Evolutionary conservation across 64 coral and sea anemone species (phyloP), one percentile per base, ranked within the genome.

Genomic region (Cladopsammia gracilis): DNA sequence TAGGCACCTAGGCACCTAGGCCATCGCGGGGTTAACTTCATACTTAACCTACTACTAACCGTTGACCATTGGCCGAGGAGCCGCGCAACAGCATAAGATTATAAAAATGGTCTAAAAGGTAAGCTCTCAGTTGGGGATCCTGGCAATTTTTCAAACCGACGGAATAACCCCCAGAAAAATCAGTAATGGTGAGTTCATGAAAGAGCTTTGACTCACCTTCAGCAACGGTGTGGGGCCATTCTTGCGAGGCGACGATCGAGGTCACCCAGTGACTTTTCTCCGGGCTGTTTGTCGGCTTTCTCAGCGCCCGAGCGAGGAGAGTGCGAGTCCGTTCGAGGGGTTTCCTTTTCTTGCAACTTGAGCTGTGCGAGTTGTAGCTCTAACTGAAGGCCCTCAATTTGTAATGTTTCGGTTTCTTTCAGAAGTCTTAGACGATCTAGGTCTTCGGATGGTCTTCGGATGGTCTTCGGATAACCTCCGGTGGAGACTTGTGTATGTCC

Each of bases 21-120:
- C n/a, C n/a, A n/a, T n/a, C n/a, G n/a, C n/a, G n/a, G n/a, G n/a
- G n/a, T n/a, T n/a, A n/a, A n/a, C n/a, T n/a, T n/a, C n/a, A n/a
- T n/a, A n/a, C n/a, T n/a, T n/a, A n/a, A n/a, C n/a, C n/a, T n/a
- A n/a, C n/a, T n/a, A n/a, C n/a, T n/a, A 22, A 88, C 86, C 71
- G 86, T 51, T 74, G 86, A 88, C 86, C 86, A 75, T 15, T 19
- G 60, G 62, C 77, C n/a, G n/a, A 89, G 20, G 54, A 62, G 13
- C 48, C 19, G 56, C 72, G 72, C 3, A 89, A 25, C 15, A 76
- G 25, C 87, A 89, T 89, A 13, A 89, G 71, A 64, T 77, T 25
- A 2, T 73, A 25, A 48, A 89, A 75, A 77, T 89, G 87, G 42
- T 22, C 47, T 7, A 68, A n/a, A 22, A 72, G 54, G 19, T 16